Percentiles rank a stretch among this genome's conserved stretches.
Conservation (phyloP, 2,113 vertebrate species). For the Notechis scutatus region DNA sequence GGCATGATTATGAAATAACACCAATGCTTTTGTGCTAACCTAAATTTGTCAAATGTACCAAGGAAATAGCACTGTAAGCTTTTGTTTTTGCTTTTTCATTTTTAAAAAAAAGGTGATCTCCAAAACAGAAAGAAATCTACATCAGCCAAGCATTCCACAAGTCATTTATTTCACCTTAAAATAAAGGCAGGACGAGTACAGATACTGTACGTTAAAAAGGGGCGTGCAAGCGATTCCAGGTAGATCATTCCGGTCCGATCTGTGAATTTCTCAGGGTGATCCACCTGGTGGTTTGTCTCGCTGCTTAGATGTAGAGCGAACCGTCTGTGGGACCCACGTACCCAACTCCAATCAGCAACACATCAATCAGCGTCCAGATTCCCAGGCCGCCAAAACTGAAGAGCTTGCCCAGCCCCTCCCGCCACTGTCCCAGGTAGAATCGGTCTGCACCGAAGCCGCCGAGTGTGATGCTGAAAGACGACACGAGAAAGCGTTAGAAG, state of each 20-base stretch:
- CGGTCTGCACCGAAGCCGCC: constrained; percentile 96
- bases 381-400: constrained; percentile 98
- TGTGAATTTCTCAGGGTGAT: background rate
- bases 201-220: constrained; percentile 77
- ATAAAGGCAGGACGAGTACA: constrained; percentile 76
- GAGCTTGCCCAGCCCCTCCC: constrained; percentile 95
- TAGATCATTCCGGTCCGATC: background rate
- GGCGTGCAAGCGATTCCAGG: constrained; percentile 20
- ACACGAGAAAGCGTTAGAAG: background rate
- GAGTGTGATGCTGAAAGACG: constrained; percentile 83
- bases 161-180: constrained; percentile 71
- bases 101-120: background rate
- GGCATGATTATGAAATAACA: background rate
- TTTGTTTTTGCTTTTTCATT: constrained; percentile 24
- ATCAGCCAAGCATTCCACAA: constrained; percentile 37
- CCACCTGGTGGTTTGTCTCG: background rate
- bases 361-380: constrained; percentile 96
- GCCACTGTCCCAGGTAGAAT: constrained; percentile 98
- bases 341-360: constrained; percentile 91
- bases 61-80: background rate
- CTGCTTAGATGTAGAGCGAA: constrained; percentile 90
- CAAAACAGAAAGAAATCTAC: constrained; percentile 46
- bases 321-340: constrained; percentile 96
- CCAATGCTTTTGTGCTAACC: background rate
- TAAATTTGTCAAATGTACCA: background rate